phyloP scores from a whole-genome alignment of 1,140 invertebrate genomes.

The Lutraria rhynchaena region DNA sequence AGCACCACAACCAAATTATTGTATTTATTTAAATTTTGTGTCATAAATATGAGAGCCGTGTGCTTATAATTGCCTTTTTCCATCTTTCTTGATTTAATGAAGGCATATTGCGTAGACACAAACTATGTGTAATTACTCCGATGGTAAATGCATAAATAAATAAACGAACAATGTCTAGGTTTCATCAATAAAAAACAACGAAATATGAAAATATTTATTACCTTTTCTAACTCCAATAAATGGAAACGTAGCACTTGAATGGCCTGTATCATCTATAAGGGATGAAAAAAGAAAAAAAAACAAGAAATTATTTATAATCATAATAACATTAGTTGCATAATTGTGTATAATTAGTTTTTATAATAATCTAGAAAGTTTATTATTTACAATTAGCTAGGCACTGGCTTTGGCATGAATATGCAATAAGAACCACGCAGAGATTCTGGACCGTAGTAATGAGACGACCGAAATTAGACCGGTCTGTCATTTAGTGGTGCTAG shows the following conservation, averaged over 20 bases:
- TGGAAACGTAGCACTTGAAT: constrained; percentile 99
- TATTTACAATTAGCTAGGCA: too few relatives aligned
- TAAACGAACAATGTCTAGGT: too few relatives aligned
- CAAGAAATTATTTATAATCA: neutral
- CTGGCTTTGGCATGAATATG: too few relatives aligned
- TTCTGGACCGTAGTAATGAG: neutral
- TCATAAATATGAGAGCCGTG: too few relatives aligned
- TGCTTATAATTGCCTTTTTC: neutral
- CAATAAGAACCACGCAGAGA: too few relatives aligned
- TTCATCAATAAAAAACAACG: neutral
- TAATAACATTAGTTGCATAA: neutral
- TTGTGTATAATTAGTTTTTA: neutral
- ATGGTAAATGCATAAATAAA: too few relatives aligned
- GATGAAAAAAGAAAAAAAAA: constrained; percentile 75
- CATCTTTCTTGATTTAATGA: neutral
- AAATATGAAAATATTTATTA: constrained; percentile 83
- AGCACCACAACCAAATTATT: too few relatives aligned
- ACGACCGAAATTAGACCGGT: constrained; percentile 10
- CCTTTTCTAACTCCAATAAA: constrained; percentile 99
- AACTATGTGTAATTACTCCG: neutral
- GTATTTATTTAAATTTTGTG: too few relatives aligned
- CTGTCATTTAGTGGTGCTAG: constrained; percentile 18
- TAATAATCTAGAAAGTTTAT: neutral
- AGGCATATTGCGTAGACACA: neutral
- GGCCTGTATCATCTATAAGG: constrained; percentile 99